Evolutionary conservation across 2,797 vertebrate genomes (phyloP), one percentile per base, ranked within the genome.

Genomic region (Mus minutoides): DNA sequence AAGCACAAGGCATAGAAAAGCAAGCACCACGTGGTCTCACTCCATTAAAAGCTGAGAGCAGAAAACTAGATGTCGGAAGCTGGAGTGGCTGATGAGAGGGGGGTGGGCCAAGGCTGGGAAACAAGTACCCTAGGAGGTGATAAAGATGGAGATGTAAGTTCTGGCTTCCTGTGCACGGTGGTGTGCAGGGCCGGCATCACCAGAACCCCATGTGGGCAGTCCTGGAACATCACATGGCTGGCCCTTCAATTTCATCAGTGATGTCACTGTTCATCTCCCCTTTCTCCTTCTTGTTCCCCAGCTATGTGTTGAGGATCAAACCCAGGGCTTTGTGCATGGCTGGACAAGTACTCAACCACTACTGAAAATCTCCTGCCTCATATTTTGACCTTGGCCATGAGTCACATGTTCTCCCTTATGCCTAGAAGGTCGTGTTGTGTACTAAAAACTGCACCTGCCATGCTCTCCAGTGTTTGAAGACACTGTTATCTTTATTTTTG

Each of bases 371-470:
- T 86, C 83, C 22, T 1, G 82, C 31, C 31, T 46, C 8, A 21
- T 52, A 77, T 46, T 96, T 91, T 97, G 83, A 64, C 91, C 73
- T 80, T 86, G 29, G 91, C 34, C 85, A 16, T 56, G 19, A 91
- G 34, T 77, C 67, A 76, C 22, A 77, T 8, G 62, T 94, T 94
- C 85, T 79, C 89, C 79, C 34, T 93, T 76, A 31, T 26, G 0
- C 31, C 21, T 87, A 82, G 19, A 94, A 78, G 14, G 31, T 90
- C 56, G 8, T 56, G 54, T n/a, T 91, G 4, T 40, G 37, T 43
- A 46, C 13, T 77, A 73, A 86, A 79, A 9, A 29, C 37, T 24
- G 3, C 3, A 85, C 46, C 56, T 26, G 21, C 17, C 46, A 49
- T 26, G 21, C 17, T 56, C 67, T 73, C 37, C 67, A 73, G n/a